A percentile compares a stretch with the other conserved stretches of the same genome.
Evolutionary conservation across 2,113 vertebrate species (phyloP).

Genomic region (Cyprinodon brontotheroides): DNA sequence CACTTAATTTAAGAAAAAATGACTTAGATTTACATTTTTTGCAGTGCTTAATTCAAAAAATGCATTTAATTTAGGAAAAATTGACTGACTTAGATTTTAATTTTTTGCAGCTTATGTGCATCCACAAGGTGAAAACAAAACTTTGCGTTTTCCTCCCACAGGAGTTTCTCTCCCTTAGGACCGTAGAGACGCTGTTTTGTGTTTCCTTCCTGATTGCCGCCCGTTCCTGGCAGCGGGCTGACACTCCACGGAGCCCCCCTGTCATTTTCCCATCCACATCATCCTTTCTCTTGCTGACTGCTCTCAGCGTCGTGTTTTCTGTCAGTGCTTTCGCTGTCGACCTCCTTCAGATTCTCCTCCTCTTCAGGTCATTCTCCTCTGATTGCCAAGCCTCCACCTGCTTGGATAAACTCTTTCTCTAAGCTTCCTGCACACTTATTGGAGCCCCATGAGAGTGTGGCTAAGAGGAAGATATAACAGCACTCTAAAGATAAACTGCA

Average conservation of each 20-base stretch:
- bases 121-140: background rate
- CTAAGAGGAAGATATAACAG: slow-evolving; percentile 53
- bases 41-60: too few species aligned
- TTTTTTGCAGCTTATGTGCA: background rate
- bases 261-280: slow-evolving; percentile 54
- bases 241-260: slow-evolving; percentile 24
- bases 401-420: slow-evolving; percentile 53
- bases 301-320: slow-evolving; percentile 36
- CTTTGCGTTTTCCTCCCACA: too few species aligned
- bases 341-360: slow-evolving; percentile 10
- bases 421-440: slow-evolving; percentile 49
- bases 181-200: slow-evolving; percentile 24
- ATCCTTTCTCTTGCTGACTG: slow-evolving; percentile 18
- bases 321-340: slow-evolving; percentile 2
- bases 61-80: too few species aligned
- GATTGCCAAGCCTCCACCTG: slow-evolving; percentile 48
- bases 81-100: too few species aligned
- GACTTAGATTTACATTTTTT: too few species aligned
- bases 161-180: slow-evolving; percentile 19
- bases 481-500: slow-evolving; percentile 57
- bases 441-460: slow-evolving; percentile 43
- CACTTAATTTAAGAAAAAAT: too few species aligned
- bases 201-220: slow-evolving; percentile 26
- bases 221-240: slow-evolving; percentile 50
- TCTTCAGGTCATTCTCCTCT: slow-evolving; percentile 30